Conservation (phyloP, 1,140 invertebrate species). For the Mycetomoellerius zeteki region DNA sequence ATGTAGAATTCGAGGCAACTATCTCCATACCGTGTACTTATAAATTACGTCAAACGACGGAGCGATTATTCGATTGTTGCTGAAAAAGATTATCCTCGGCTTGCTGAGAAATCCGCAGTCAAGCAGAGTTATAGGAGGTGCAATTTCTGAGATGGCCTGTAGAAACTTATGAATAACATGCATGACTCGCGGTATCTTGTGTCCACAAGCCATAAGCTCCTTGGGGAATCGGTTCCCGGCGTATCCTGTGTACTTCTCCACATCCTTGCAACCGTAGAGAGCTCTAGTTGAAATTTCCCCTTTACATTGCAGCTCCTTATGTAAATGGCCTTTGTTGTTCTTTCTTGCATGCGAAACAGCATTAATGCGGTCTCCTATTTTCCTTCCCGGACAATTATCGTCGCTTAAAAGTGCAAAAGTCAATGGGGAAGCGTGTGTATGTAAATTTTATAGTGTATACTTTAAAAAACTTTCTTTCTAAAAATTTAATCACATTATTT, state of each 20-base stretch:
- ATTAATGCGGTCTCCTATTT: constrained; percentile 3
- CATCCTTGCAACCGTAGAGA: constrained; percentile 9
- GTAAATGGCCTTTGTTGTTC: constrained; percentile 27
- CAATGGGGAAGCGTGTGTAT: background rate
- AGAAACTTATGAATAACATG: constrained; percentile 51
- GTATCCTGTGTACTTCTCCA: constrained; percentile 34
- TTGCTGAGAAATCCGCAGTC: background rate
- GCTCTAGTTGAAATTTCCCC: constrained; percentile 23
- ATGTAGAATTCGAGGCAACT: background rate
- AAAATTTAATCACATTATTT: constrained; percentile 14
- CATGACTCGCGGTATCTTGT: constrained; percentile 52
- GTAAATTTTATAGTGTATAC: background rate
- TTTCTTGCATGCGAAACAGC: constrained; percentile 10
- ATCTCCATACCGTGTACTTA: background rate
- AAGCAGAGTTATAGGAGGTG: background rate
- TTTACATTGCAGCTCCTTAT: constrained; percentile 8
- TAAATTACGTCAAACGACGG: background rate
- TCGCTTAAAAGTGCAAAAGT: constrained; percentile 22
- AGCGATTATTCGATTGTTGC: background rate
- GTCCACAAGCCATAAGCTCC: constrained; percentile 50
- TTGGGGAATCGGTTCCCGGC: constrained; percentile 10
- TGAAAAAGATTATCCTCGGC: background rate
- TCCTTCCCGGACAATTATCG: background rate
- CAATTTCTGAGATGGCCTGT: constrained; percentile 8
- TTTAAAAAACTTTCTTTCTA: background rate